phyloP scores from a whole-genome alignment of 2,797 vertebrate species.

The Parambassis ranga region DNA sequence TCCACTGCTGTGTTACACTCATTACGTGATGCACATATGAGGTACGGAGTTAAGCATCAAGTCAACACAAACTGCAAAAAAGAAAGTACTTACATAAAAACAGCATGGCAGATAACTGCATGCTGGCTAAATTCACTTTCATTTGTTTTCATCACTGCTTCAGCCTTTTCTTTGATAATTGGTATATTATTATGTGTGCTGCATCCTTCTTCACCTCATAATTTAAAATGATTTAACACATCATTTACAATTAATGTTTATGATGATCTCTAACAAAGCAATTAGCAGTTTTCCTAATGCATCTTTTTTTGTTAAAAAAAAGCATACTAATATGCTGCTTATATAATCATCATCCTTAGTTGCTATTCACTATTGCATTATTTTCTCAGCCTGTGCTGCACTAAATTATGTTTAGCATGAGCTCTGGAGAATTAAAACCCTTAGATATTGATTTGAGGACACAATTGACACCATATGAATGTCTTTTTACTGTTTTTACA shows the following conservation, averaged over 20 bases:
- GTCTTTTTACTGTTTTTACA: slow-evolving; percentile 42
- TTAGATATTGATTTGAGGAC: slow-evolving; percentile 56
- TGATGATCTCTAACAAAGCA: neutral
- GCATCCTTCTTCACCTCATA: neutral
- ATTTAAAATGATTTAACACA: slow-evolving; percentile 23
- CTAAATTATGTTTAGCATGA: slow-evolving; percentile 18
- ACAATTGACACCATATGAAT: slow-evolving; percentile 44
- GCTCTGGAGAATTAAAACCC: slow-evolving; percentile 28
- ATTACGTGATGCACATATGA: slow-evolving; percentile 48
- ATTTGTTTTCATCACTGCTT: slow-evolving; percentile 10
- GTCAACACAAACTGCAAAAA: neutral
- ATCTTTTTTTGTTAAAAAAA: neutral
- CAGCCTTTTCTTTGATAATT: neutral
- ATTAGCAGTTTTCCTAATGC: neutral
- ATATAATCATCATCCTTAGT: slow-evolving; percentile 1
- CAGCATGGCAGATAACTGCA: neutral
- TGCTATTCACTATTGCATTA: slow-evolving; percentile 8
- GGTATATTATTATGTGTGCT: neutral
- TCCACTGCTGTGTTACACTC: slow-evolving; percentile 28
- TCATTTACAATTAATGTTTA: slow-evolving; percentile 2
- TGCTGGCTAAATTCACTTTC: neutral
- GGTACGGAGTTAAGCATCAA: slow-evolving; percentile 24
- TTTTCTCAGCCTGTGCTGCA: neutral
- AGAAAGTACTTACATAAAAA: neutral
- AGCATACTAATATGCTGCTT: neutral